These are phyloP conservation scores for Sitobion miscanthi DNA, from an alignment of 1,140 invertebrate species.

Conservation along the genomic window DNA sequence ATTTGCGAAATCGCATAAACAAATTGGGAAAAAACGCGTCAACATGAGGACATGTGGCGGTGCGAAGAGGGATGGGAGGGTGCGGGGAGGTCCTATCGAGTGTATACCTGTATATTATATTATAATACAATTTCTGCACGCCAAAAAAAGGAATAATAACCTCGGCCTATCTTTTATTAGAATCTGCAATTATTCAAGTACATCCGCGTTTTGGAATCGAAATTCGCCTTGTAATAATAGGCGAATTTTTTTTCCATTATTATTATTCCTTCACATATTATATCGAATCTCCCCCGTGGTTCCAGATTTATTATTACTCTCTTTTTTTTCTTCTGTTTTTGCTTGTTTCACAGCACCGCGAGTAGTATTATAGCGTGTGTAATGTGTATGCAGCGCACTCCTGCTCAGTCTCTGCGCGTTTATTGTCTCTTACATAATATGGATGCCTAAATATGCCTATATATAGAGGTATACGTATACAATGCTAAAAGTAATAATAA, in stretches of 20 bases:
- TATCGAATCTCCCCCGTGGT: slow-evolving; percentile 11
- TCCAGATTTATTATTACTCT: slow-evolving; percentile 25
- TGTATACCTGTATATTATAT: neutral
- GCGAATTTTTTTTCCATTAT: neutral
- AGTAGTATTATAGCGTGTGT: neutral
- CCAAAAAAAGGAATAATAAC: slow-evolving; percentile 14
- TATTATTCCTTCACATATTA: slow-evolving; percentile 22
- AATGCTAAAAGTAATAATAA: neutral
- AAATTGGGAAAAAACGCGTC: slow-evolving; percentile 2
- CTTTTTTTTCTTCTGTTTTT: neutral
- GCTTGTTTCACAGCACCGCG: neutral
- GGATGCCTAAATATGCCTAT: too few relatives aligned
- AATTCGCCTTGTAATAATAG: slow-evolving; percentile 24
- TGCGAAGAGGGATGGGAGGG: neutral
- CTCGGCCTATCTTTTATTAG: slow-evolving; percentile 33
- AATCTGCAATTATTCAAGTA: slow-evolving; percentile 38
- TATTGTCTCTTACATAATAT: neutral
- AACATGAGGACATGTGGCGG: neutral
- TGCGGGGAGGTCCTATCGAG: neutral
- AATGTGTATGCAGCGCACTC: neutral
- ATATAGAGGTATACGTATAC: neutral
- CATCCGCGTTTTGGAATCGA: slow-evolving; percentile 30
- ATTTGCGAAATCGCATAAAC: slow-evolving; percentile 45
- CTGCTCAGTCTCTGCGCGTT: neutral
- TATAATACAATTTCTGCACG: neutral